Base-by-base conservation (phyloP, 2,888 invertebrate species). In the Toxonevra muliebris region DNA sequence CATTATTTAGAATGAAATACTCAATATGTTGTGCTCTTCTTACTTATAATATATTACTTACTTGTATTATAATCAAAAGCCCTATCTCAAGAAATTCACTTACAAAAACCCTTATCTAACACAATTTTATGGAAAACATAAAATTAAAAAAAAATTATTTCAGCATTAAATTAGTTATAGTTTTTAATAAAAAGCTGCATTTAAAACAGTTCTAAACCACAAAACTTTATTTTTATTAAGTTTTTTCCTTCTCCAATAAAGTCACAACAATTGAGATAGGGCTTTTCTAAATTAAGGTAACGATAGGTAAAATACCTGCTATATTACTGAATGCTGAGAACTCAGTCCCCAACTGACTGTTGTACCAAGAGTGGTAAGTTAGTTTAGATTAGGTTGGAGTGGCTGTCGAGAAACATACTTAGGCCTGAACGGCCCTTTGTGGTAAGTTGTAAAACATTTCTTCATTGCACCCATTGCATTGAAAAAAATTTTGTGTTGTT, bases 141-240 rank as follows among this genome's bases (percentile, higher is more conserved):
- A 19, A 12, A 15, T 19, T 9, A 20, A 55, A 20, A 15, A 55
- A 20, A 15, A 55, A 15, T 20, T 11, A 9, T 55, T 20, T 20
- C 17, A 55, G 10, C 17, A 55, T 19, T 55, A 55, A 19, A 5
- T 11, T 55, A 10, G 5, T 15, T 17, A 55, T 10, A 13, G 52
- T 52, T 52, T 52, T 57, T n/a, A 57, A 57, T 20, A 57, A 20
- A 57, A 10, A 42, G 7, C n/a, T 59, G 43, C 43, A 59, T 15
- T 55, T 12, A 55, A 59, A 20, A 59, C 9, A 59, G 5, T 1
- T 60, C 8, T 8, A 10, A 43, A 43, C 8, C 12, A 43, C 43
- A 12, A 12, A 8, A 43, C 43, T 10, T 10, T 43, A 12, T 12
- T 43, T 43, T 10, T 8, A 8, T 10, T 12, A 43, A 12, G 8